These are phyloP conservation scores for Pipistrellus pygmaeus DNA, from an alignment of 2,797 vertebrate genomes.

Conservation along the genomic window DNA sequence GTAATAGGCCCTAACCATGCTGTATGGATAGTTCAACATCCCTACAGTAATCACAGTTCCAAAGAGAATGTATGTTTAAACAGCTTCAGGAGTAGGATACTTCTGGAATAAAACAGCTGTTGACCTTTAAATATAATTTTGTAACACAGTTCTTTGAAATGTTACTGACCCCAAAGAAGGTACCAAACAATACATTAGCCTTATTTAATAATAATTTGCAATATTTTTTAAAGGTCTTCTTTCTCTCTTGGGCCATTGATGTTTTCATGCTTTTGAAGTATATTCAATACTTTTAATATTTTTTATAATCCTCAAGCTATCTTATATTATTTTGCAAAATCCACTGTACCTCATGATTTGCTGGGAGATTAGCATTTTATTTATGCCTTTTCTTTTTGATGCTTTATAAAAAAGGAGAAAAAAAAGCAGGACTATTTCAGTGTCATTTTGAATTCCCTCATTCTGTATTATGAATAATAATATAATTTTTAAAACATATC, in stretches of 20 bases:
- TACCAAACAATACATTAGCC: slow-evolving; percentile 49
- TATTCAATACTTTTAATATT: not conserved
- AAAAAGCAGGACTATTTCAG: not conserved
- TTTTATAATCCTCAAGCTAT: slow-evolving; percentile 48
- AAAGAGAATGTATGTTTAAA: slow-evolving; percentile 26
- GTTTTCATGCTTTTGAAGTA: slow-evolving; percentile 38
- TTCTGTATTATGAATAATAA: not conserved
- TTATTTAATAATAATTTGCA: slow-evolving; percentile 66
- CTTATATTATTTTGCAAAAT: slow-evolving; percentile 47
- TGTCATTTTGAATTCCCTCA: not conserved
- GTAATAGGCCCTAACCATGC: not conserved
- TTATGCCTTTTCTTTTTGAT: slow-evolving; percentile 26
- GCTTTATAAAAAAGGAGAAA: not conserved
- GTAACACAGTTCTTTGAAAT: slow-evolving; percentile 45
- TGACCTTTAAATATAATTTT: slow-evolving; percentile 72
- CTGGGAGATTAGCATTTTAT: slow-evolving; percentile 9
- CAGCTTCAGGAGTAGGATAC: not conserved
- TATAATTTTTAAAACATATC: not conserved
- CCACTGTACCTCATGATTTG: slow-evolving; percentile 8
- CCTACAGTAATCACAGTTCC: slow-evolving; percentile 1
- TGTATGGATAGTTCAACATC: not conserved
- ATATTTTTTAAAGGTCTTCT: slow-evolving; percentile 67
- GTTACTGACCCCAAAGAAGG: slow-evolving; percentile 37
- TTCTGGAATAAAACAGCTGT: slow-evolving; percentile 70
- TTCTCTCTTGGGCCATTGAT: slow-evolving; percentile 52